Evolutionary conservation across 1,140 invertebrate species (phyloP), one percentile per base, ranked within the genome.

Genomic region (Notospermus geniculatus): DNA sequence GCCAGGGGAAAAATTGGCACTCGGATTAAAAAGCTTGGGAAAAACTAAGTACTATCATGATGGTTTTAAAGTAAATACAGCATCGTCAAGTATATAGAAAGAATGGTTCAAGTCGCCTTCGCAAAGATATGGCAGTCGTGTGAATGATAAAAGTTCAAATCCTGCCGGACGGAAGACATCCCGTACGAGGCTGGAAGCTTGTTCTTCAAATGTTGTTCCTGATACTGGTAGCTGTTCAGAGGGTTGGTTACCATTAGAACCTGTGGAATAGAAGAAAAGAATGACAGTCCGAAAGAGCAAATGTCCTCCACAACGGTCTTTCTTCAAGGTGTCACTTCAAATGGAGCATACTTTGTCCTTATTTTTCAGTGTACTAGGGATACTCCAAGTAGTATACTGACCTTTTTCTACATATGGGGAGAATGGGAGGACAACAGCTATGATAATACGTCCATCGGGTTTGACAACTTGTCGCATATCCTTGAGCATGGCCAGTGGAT

Each of bases 41-140:
- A n/a, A n/a, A n/a, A 36, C 32, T 36, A 36, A 36, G 32, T 7
- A 36, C 32, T 15, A 36, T n/a, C 4, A 36, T 36, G 15, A 36
- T 36, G 32, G 32, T 36, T 36, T 36, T 36, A 36, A 36, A 36
- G 87, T 74, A 65, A 96, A 93, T 0, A 97, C 78, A 17, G 88
- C 89, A 82, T 97, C 93, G 70, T 91, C 86, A 9, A 97, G 83
- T 84, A 91, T 91, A 81, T 95, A 97, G 79, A 90, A 96, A 0
- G 91, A 88, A 74, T 94, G 90, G 23, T 88, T 85, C n/a, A 96
- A 82, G 79, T 97, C 93, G 0, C 95, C 94, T 81, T 97, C 93
- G 81, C 93, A 97, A 11, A 97, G 81, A 81, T 97, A 97, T 1
- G 94, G 93, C 22, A 95, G 82, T 72, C 90, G 85, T 11, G 90